Conservation (phyloP, 2,888 invertebrate species). For the Muscina levida region DNA sequence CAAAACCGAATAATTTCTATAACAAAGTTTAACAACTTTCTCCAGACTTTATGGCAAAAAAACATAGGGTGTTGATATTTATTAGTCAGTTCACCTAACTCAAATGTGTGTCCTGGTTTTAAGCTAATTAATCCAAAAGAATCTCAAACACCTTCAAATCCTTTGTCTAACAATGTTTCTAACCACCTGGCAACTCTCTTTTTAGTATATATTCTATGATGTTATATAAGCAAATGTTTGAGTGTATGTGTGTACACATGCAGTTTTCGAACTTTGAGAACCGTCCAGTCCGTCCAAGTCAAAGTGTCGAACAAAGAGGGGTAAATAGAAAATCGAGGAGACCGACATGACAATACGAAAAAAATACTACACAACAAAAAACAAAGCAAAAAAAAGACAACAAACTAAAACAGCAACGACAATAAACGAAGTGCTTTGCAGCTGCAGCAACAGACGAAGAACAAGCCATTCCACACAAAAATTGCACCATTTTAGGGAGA, state of each 20-base stretch:
- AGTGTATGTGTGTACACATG: background rate
- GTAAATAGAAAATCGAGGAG: slow-evolving; percentile 2
- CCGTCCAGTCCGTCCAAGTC: background rate
- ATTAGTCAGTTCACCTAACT: too few species aligned
- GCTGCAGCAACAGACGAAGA: background rate
- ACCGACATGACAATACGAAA: too few species aligned
- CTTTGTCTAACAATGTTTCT: too few species aligned
- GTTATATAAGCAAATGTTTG: background rate
- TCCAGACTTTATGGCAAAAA: too few species aligned
- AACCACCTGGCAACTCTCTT: background rate
- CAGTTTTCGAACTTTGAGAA: background rate
- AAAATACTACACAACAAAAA: background rate
- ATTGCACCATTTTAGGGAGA: too few species aligned
- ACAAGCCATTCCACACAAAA: background rate
- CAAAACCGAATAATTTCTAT: too few species aligned
- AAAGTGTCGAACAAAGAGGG: slow-evolving; percentile 3
- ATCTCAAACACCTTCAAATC: too few species aligned
- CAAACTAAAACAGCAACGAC: background rate
- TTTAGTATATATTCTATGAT: background rate
- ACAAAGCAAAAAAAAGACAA: background rate
- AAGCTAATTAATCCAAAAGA: too few species aligned
- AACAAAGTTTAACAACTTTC: too few species aligned
- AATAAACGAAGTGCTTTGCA: slow-evolving; percentile 6
- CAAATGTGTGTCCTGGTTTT: too few species aligned
- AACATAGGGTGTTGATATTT: too few species aligned